Evolutionary conservation across 2,113 vertebrate genomes (phyloP), one percentile per base, ranked within the genome.

Genomic region (Upupa epops): DNA sequence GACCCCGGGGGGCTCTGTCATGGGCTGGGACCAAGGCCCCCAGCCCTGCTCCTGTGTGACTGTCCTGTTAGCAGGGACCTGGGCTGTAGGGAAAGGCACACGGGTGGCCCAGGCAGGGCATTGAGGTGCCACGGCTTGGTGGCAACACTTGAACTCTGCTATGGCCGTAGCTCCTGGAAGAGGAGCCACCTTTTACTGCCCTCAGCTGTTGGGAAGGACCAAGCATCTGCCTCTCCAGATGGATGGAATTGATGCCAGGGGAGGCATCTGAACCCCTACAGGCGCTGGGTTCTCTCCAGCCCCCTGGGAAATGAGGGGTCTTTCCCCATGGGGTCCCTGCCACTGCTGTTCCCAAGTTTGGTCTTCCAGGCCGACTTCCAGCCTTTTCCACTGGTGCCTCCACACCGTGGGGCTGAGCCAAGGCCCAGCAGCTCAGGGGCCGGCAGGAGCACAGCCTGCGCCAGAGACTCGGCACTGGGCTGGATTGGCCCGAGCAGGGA

Each of bases 291-390:
- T 69, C 48, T 29, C 17, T 61, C 42, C 63, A 80, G 90, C 76
- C 5, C 68, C 49, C 36, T 22, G 55, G 64, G 64, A 92, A 88
- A 71, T 1, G 28, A 64, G 32, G 5, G 3, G 61, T 93, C 61
- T 88, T 93, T 92, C 95, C 74, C 89, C 78, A 55, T 84, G 40
- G 49, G 40, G 24, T 75, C 72, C 81, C 89, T 72, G 49, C 66
- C 17, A n/a, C 32, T 92, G 92, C 77, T 94, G 86, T 94, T 92
- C 89, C 70, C 90, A 56, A 93, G 83, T 37, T 65, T 78, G 15
- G 14, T 82, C 49, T 73, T 73, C 12, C 71, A 89, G 60, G 60
- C 48, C 73, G 17, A 66, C 52, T 94, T 87, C 72, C 60, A 85
- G 74, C 24, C 29, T 90, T 92, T 92, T 95, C 78, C 90, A 83